Evolutionary conservation across 2,888 invertebrate genomes (phyloP).

Genomic region (Rhopalosiphum nymphaeae): DNA sequence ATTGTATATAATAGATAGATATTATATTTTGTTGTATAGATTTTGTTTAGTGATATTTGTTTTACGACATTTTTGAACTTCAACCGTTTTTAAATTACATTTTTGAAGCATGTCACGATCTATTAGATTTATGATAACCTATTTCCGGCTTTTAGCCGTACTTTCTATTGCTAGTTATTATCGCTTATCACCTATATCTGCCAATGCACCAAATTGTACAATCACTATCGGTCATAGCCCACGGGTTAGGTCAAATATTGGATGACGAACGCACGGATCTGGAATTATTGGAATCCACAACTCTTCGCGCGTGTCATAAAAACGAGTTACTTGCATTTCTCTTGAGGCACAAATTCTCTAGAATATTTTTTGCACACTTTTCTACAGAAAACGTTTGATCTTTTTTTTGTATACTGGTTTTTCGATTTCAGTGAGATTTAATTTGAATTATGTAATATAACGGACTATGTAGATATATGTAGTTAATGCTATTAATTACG

Average conservation of each 20-base stretch:
- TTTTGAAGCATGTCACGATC: not conserved
- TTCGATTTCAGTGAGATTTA: not conserved
- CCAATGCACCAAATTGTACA: not conserved
- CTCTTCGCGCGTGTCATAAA: not conserved
- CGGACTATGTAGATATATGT: not conserved
- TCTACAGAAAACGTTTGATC: not conserved
- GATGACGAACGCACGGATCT: not conserved
- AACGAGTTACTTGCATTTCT: not conserved
- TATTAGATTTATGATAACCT: not conserved
- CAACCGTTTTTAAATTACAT: not conserved
- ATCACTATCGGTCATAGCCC: not conserved
- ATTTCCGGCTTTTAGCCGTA: not conserved
- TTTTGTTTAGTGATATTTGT: not conserved
- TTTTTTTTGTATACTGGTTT: not conserved
- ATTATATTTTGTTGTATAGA: not conserved
- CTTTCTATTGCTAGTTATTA: not conserved
- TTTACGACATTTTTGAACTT: not conserved
- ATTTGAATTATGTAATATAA: not conserved
- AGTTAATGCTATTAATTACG: not conserved
- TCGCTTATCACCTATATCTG: not conserved
- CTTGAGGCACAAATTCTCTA: not conserved
- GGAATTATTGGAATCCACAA: not conserved
- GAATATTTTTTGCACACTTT: not conserved
- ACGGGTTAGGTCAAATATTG: not conserved
- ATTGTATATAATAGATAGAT: not conserved